phyloP scores from a whole-genome alignment of 2,113 vertebrate species.

The Pachyramphus minor region DNA sequence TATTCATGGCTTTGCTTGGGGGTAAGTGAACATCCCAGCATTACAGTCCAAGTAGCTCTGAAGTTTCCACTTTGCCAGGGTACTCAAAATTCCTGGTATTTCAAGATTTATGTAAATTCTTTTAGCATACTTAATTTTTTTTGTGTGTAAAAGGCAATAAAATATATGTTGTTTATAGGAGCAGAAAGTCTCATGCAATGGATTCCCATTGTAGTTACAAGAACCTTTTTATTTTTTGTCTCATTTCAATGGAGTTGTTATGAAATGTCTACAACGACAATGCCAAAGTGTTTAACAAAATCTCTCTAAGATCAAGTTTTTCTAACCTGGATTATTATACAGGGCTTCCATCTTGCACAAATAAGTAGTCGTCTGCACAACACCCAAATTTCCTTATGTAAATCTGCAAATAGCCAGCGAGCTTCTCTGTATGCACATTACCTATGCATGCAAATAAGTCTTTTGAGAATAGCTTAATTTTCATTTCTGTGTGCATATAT shows the following conservation, averaged over 20 bases:
- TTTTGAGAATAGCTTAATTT: neutral
- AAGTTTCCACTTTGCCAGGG: conserved; percentile 1
- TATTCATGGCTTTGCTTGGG: neutral
- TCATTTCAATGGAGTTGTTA: neutral
- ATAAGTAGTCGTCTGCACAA: neutral
- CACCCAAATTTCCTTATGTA: neutral
- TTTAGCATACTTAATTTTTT: neutral
- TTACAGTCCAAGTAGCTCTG: neutral
- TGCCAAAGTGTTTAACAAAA: neutral
- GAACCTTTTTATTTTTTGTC: neutral
- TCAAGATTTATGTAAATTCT: conserved; percentile 18
- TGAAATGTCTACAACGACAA: neutral
- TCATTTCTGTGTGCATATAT: neutral
- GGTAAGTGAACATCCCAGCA: neutral
- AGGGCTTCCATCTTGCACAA: neutral
- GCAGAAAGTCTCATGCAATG: neutral
- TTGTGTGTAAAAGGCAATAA: neutral
- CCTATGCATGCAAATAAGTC: neutral
- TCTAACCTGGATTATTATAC: neutral
- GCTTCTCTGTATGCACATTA: neutral
- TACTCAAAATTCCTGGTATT: conserved; percentile 1
- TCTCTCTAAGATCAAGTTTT: neutral
- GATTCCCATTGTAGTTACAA: neutral
- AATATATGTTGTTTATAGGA: neutral
- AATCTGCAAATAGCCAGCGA: neutral